These are phyloP conservation scores for Rhinopomastus cyanomelas DNA, from an alignment of 2,113 vertebrate genomes.

Conservation along the genomic window DNA sequence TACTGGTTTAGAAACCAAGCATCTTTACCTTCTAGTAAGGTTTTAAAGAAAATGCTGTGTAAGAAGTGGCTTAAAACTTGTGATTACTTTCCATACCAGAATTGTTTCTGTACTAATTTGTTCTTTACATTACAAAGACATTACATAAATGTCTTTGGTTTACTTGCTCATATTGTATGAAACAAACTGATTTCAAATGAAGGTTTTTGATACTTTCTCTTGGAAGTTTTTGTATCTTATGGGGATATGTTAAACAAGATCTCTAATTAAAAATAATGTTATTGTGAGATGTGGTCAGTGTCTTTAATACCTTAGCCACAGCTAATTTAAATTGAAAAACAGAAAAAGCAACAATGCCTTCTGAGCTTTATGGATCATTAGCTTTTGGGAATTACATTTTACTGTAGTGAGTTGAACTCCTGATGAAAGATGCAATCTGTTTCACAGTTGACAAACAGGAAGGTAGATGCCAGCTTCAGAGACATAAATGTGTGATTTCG, in stretches of 20 bases:
- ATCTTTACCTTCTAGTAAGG: conserved; percentile 43
- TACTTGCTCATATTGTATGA: conserved; percentile 59
- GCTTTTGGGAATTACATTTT: neutral
- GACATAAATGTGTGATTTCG: neutral
- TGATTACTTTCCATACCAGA: conserved; percentile 44
- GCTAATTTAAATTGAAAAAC: neutral
- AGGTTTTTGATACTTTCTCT: conserved; percentile 78
- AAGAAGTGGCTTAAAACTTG: conserved; percentile 42
- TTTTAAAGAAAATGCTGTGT: conserved; percentile 54
- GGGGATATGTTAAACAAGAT: conserved; percentile 79
- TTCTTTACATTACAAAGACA: neutral
- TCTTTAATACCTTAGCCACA: conserved; percentile 13
- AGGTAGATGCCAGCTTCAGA: neutral
- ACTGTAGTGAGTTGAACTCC: neutral
- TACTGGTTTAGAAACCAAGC: conserved; percentile 45
- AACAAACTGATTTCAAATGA: conserved; percentile 64
- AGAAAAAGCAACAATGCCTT: neutral
- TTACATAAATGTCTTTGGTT: conserved; percentile 40
- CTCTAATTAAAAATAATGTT: conserved; percentile 77
- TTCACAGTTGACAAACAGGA: neutral
- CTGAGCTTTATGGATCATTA: neutral
- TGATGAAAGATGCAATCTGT: neutral
- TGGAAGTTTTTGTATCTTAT: conserved; percentile 78
- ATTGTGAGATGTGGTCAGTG: conserved; percentile 31
- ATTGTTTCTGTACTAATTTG: conserved; percentile 33